phyloP scores from a whole-genome alignment of 2,888 invertebrate species.

The Epirrhoe alternata region DNA sequence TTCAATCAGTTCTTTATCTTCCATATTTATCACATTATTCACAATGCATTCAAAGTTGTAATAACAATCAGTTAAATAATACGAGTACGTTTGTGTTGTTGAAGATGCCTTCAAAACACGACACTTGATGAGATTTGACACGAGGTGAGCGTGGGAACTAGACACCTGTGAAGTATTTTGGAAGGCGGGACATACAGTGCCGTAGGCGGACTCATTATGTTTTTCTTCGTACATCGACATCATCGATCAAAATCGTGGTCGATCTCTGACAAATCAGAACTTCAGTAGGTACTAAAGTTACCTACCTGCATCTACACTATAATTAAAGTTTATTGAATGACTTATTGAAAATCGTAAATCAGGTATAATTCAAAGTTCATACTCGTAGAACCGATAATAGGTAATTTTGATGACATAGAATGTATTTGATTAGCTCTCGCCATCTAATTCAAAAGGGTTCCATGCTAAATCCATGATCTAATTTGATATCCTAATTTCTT shows the following conservation, averaged over 20 bases:
- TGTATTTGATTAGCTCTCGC: too few species aligned
- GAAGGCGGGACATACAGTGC: background rate
- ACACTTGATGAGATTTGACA: conserved; percentile 10
- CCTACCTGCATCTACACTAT: background rate
- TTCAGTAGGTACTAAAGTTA: too few species aligned
- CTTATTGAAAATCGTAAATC: background rate
- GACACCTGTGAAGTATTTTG: background rate
- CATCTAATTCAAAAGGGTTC: too few species aligned
- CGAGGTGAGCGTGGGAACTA: conserved; percentile 33
- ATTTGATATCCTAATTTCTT: too few species aligned
- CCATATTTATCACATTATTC: background rate
- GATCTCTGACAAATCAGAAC: conserved; percentile 2
- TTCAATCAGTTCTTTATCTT: background rate
- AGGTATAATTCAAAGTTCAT: too few species aligned
- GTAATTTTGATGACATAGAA: too few species aligned
- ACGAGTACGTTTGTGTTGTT: background rate
- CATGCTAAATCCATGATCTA: too few species aligned
- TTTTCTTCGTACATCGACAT: conserved; percentile 10
- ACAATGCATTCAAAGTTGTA: too few species aligned
- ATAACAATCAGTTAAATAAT: background rate
- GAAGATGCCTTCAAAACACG: background rate
- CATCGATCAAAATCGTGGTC: conserved; percentile 26
- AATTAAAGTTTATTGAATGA: background rate
- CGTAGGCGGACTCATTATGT: conserved; percentile 15
- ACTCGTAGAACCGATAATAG: too few species aligned